Percentiles rank a stretch among this genome's conserved stretches.
These are phyloP conservation scores for Drosophila robusta DNA, from an alignment of 2,888 invertebrate species.

Conservation along the genomic window DNA sequence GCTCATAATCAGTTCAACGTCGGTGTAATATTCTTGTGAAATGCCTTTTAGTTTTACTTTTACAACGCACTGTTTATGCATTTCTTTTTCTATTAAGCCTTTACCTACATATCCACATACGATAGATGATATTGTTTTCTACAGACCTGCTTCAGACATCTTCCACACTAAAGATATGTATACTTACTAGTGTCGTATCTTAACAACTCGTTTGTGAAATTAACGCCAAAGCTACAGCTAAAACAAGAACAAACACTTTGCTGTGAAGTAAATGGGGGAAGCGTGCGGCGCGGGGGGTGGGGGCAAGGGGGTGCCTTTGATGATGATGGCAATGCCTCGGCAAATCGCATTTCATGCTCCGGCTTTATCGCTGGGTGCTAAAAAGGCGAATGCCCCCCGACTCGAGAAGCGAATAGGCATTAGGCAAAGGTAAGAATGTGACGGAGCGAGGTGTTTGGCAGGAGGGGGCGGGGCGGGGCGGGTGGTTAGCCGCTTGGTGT, in stretches of 20 bases:
- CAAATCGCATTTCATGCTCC: slow-evolving; percentile 74
- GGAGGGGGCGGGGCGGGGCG: background rate
- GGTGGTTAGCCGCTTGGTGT: slow-evolving; percentile 9
- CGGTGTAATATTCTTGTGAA: too few species aligned
- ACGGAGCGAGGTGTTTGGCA: background rate
- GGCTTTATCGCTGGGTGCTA: slow-evolving; percentile 69
- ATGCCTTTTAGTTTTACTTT: slow-evolving; percentile 5
- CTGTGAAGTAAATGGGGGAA: background rate
- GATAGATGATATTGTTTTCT: background rate
- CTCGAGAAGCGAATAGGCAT: slow-evolving; percentile 37
- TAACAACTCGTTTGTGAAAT: slow-evolving; percentile 59
- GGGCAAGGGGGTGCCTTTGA: slow-evolving; percentile 18
- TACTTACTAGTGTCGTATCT: slow-evolving; percentile 22
- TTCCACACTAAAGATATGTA: slow-evolving; percentile 1
- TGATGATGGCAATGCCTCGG: slow-evolving; percentile 58
- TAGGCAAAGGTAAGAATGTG: slow-evolving; percentile 36
- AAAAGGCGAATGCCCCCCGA: slow-evolving; percentile 78
- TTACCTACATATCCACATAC: slow-evolving; percentile 37
- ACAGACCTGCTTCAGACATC: slow-evolving; percentile 4
- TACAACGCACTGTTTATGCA: background rate
- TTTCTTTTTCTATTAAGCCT: slow-evolving; percentile 48
- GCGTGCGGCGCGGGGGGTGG: background rate
- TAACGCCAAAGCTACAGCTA: slow-evolving; percentile 35
- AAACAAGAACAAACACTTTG: slow-evolving; percentile 15
- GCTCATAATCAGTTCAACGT: too few species aligned